Conservation (phyloP, 2,113 vertebrate genomes). For the Prietella phreatophila region DNA sequence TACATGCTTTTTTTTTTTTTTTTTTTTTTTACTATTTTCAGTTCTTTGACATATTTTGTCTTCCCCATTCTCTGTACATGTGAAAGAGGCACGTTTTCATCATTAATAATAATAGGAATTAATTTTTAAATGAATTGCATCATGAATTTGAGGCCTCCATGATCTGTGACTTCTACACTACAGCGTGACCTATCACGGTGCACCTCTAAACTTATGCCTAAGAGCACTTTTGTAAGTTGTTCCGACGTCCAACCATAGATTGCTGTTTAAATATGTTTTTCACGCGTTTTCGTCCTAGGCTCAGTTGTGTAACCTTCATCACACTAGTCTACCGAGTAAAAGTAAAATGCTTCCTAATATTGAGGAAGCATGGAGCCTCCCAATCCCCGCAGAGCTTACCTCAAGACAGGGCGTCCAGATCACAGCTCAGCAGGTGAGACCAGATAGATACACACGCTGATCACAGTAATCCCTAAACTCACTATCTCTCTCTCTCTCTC, state of each 20-base stretch:
- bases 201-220: conserved; percentile 83
- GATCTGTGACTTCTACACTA: background rate
- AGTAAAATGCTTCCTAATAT: conserved; percentile 99
- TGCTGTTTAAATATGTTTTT: conserved; percentile 80
- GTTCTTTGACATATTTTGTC: conserved; percentile 31
- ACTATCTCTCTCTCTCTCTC: background rate
- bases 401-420: conserved; percentile 99
- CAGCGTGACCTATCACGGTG: background rate
- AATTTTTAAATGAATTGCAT: background rate
- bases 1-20: conserved; percentile 35
- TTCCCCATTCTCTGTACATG: conserved; percentile 29
- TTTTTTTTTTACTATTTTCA: conserved; percentile 24
- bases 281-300: conserved; percentile 97
- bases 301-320: conserved; percentile 99
- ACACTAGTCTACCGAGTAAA: conserved; percentile 99
- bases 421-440: conserved; percentile 99
- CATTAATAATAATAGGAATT: conserved; percentile 9
- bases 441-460: conserved; percentile 68
- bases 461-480: conserved; percentile 13
- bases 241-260: conserved; percentile 29
- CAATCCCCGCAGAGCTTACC: conserved; percentile 99
- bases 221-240: conserved; percentile 73
- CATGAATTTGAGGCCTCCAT: conserved; percentile 1
- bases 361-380: conserved; percentile 99
- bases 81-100: conserved; percentile 23